phyloP scores from a whole-genome alignment of 2,888 invertebrate species.

The Hemicrepidius hirtus region DNA sequence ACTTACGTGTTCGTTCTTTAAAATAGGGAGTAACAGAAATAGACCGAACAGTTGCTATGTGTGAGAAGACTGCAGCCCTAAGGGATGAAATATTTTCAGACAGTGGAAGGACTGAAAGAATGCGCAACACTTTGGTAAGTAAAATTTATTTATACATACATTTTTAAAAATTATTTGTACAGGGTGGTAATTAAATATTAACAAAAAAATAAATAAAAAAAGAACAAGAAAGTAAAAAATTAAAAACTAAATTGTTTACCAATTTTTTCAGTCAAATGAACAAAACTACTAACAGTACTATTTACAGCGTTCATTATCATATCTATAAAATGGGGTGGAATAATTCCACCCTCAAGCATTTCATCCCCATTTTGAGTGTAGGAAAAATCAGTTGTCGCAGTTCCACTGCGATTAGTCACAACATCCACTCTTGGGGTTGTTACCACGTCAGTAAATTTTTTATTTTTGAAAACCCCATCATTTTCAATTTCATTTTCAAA shows the following conservation, averaged over 20 bases:
- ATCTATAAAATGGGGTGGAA: background rate
- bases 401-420: background rate
- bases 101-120: too few species aligned
- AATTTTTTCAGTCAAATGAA: background rate
- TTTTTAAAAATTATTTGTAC: too few species aligned
- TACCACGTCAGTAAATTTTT: background rate
- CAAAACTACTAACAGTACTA: background rate
- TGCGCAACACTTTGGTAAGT: too few species aligned
- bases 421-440: background rate
- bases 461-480: background rate
- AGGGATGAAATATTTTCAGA: too few species aligned
- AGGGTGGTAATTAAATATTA: too few species aligned
- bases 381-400: too few species aligned
- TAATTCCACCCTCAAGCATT: background rate
- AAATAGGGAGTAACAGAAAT: too few species aligned
- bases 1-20: too few species aligned
- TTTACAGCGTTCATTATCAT: background rate
- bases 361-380: background rate
- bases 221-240: background rate
- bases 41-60: too few species aligned
- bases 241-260: background rate
- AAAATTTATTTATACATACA: too few species aligned
- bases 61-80: too few species aligned
- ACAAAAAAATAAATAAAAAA: background rate
- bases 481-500: conserved; percentile 1